These are phyloP conservation scores for Drosophila basisetae DNA, from an alignment of 2,888 invertebrate genomes.

Conservation along the genomic window DNA sequence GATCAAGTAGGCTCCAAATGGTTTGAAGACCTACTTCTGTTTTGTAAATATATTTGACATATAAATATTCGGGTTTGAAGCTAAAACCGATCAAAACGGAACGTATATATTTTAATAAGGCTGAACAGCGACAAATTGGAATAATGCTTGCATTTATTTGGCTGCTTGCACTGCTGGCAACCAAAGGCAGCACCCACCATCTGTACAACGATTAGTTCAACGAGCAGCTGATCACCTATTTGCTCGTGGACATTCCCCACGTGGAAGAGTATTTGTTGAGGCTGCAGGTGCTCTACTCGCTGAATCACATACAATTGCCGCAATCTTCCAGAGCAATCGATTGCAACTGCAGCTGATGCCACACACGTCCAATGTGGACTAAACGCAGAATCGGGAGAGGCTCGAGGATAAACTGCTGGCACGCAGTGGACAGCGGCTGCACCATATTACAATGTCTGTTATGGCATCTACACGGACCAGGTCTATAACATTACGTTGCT, in stretches of 20 bases:
- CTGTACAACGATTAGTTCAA: neutral
- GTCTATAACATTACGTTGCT: slow-evolving; percentile 40
- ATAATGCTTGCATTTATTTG: slow-evolving; percentile 9
- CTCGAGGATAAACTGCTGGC: slow-evolving; percentile 34
- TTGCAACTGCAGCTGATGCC: slow-evolving; percentile 36
- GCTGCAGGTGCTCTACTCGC: slow-evolving; percentile 21
- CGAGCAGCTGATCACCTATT: slow-evolving; percentile 16
- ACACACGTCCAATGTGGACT: neutral
- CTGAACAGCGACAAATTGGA: neutral
- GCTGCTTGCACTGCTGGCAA: neutral
- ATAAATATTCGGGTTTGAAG: neutral
- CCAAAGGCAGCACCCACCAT: neutral
- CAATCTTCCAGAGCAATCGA: slow-evolving; percentile 38
- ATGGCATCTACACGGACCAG: slow-evolving; percentile 57
- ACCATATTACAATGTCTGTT: slow-evolving; percentile 46
- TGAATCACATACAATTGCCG: slow-evolving; percentile 10
- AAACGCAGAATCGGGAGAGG: slow-evolving; percentile 19
- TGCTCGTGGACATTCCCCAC: slow-evolving; percentile 12
- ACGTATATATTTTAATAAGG: no score
- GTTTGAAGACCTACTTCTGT: neutral
- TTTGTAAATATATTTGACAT: neutral
- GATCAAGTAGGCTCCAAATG: neutral
- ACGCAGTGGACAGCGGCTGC: neutral
- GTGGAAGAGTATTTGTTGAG: neutral
- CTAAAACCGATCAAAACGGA: no score